phyloP scores from a whole-genome alignment of 2,888 invertebrate genomes.

The Portevinia maculata region DNA sequence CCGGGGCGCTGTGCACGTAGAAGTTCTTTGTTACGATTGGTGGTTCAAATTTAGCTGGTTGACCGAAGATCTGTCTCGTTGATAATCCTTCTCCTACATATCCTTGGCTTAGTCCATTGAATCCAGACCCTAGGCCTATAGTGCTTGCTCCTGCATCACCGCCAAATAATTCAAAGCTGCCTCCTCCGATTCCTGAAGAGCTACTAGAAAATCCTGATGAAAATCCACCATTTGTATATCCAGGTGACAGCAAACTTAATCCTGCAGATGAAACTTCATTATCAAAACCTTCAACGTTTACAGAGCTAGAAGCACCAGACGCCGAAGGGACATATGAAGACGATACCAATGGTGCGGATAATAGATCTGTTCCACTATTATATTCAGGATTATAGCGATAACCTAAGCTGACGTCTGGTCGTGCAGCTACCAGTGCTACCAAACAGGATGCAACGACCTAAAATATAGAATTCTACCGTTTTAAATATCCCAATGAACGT shows the following conservation, averaged over 20 bases:
- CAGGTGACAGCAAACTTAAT: constrained; percentile 33
- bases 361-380: constrained; percentile 74
- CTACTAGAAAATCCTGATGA: constrained; percentile 1
- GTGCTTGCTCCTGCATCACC: constrained; percentile 2
- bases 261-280: constrained; percentile 10
- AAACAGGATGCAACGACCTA: constrained; percentile 78
- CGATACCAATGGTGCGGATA: constrained; percentile 74
- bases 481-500: neutral
- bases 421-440: constrained; percentile 75
- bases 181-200: constrained; percentile 42
- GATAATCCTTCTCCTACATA: neutral
- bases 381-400: constrained; percentile 78
- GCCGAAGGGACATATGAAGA: constrained; percentile 77
- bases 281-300: constrained; percentile 6
- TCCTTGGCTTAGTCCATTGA: constrained; percentile 1
- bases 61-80: constrained; percentile 21
- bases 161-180: constrained; percentile 53
- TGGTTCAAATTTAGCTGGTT: constrained; percentile 41
- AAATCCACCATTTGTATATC: constrained; percentile 30
- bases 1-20: constrained; percentile 81
- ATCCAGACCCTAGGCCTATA: constrained; percentile 1
- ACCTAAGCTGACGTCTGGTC: constrained; percentile 79
- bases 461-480: constrained; percentile 8
- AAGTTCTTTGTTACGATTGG: constrained; percentile 80
- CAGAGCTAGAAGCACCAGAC: constrained; percentile 71